Percentiles rank a stretch among this genome's conserved stretches.
phyloP scores from a whole-genome alignment of 64 coral and sea anemone genomes.

The Stylophora pistillata region DNA sequence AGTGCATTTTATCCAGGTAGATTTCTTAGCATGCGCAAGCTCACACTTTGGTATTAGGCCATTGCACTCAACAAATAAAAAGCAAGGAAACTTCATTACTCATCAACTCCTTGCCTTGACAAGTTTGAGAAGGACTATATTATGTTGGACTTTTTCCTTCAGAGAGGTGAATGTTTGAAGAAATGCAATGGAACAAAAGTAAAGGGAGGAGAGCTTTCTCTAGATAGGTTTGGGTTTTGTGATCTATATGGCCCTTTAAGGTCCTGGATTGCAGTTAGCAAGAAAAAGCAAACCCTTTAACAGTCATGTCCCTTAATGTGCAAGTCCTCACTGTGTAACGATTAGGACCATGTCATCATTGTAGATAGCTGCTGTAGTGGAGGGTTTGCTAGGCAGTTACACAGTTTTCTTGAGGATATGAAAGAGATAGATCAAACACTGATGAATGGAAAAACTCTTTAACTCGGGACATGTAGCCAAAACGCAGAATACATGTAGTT shows the following conservation, averaged over 20 bases:
- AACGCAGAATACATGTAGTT: slow-evolving; percentile 58
- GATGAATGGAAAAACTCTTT: slow-evolving; percentile 17
- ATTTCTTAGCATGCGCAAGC: too few species aligned
- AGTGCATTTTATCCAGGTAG: not conserved
- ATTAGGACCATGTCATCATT: slow-evolving; percentile 59
- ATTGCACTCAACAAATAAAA: slow-evolving; percentile 27
- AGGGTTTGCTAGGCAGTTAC: slow-evolving; percentile 35
- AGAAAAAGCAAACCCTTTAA: too few species aligned
- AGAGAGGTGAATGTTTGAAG: slow-evolving; percentile 18
- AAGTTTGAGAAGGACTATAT: not conserved
- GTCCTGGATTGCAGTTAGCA: slow-evolving; percentile 58
- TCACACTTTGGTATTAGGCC: slow-evolving; percentile 68
- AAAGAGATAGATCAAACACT: not conserved
- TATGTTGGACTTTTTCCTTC: not conserved
- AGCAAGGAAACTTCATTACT: not conserved
- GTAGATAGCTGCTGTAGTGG: slow-evolving; percentile 70
- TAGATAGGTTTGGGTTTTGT: slow-evolving; percentile 56
- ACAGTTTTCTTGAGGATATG: not conserved
- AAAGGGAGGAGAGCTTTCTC: slow-evolving; percentile 66
- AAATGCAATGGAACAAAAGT: not conserved
- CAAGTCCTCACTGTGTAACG: too few species aligned
- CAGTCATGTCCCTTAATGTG: too few species aligned
- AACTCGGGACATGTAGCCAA: too few species aligned
- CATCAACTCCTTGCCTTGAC: slow-evolving; percentile 23
- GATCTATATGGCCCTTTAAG: slow-evolving; percentile 56